A percentile compares a stretch with the other conserved stretches of the same genome.
phyloP scores from a whole-genome alignment of 2,113 vertebrate species.

The Mohoua ochrocephala region DNA sequence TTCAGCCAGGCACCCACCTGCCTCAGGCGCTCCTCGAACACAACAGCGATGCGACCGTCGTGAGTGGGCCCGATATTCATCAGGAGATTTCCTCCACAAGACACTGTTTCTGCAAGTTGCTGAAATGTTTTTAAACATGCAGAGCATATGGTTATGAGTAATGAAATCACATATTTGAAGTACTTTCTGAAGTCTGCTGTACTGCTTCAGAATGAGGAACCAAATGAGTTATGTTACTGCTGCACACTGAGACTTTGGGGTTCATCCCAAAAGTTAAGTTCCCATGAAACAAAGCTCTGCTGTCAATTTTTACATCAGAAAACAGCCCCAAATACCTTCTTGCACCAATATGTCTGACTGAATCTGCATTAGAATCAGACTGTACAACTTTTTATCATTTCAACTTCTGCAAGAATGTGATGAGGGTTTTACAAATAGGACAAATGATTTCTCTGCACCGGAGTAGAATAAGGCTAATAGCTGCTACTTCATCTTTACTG shows the following conservation, averaged over 20 bases:
- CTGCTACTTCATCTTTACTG: background rate
- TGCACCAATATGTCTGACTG: background rate
- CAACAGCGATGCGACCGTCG: slow-evolving; percentile 81
- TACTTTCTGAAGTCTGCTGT: background rate
- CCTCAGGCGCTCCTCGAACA: slow-evolving; percentile 89
- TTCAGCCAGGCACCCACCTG: slow-evolving; percentile 90
- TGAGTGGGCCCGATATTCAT: slow-evolving; percentile 91
- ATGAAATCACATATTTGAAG: background rate
- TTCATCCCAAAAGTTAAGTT: background rate
- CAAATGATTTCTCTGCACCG: background rate
- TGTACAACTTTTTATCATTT: background rate
- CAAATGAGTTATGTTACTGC: background rate
- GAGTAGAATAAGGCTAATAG: background rate
- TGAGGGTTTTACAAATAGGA: background rate
- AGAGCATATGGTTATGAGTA: background rate
- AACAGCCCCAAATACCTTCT: background rate
- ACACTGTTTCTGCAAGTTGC: slow-evolving; percentile 88
- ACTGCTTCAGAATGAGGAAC: background rate
- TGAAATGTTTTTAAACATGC: slow-evolving; percentile 42
- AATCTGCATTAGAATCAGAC: background rate
- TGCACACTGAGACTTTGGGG: background rate
- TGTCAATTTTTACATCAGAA: background rate
- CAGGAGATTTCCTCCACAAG: slow-evolving; percentile 92
- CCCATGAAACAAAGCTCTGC: background rate
- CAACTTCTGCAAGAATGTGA: background rate